Evolutionary conservation across 2,797 vertebrate genomes (phyloP), one percentile per base, ranked within the genome.

Genomic region (Synanceia verrucosa): DNA sequence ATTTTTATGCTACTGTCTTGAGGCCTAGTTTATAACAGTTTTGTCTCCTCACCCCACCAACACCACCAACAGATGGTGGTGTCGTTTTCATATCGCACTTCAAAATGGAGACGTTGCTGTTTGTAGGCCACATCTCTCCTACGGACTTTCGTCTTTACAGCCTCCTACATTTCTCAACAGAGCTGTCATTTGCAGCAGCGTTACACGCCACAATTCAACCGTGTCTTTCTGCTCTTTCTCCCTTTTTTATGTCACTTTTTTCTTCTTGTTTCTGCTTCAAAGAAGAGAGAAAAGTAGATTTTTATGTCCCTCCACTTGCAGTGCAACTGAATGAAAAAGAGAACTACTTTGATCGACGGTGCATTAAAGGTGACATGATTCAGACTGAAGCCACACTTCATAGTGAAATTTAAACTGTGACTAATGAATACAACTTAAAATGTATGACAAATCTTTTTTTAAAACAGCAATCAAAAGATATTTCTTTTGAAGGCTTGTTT

Each of bases 291-390:
- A n/a, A 66, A 18, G 10, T 14, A 16, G 18, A 48, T 41, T 36
- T 50, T 51, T 71, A 26, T 76, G 21, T 51, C 39, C 47, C 19
- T 73, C 41, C 9, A 4, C 50, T 37, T 9, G 63, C 70, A 34
- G 63, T 73, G 88, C 84, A 85, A 85, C 65, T 29, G 78, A 82
- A 72, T 79, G 65, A 73, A 75, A 88, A 82, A 64, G 74, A 88
- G 86, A 88, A 80, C 55, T 64, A 10, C 82, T 87, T 87, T 90
- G 88, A 87, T 87, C 82, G 36, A 41, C 28, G 76, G 72, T 34
- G 78, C 88, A 61, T 86, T 83, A 65, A 68, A 81, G 73, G 75
- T 81, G 73, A 78, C 66, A 78, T 79, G 81, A 79, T 69, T 86
- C 81, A 86, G 70, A 73, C 48, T 65, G 46, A 84, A 37, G 69